These are phyloP conservation scores for Erannis defoliaria DNA, from an alignment of 2,888 invertebrate genomes.

Conservation along the genomic window DNA sequence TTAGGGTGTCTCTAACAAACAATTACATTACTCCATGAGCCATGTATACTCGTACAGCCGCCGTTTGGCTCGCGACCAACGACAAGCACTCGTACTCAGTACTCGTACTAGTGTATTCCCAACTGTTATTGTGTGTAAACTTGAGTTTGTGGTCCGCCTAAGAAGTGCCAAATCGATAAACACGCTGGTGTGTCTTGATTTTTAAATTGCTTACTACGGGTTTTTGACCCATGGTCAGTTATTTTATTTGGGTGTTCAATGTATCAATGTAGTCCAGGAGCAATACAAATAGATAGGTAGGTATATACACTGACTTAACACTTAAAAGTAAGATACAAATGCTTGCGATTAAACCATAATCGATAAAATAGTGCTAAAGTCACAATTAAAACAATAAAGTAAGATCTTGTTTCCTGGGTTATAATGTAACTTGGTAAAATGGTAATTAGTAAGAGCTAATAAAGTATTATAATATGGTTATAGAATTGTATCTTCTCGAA, in stretches of 20 bases:
- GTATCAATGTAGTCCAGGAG: too few relatives aligned
- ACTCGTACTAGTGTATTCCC: too few relatives aligned
- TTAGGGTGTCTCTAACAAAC: slow-evolving; percentile 54
- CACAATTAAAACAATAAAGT: too few relatives aligned
- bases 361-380: too few relatives aligned
- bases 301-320: too few relatives aligned
- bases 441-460: background rate
- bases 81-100: slow-evolving; percentile 70
- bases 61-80: slow-evolving; percentile 79
- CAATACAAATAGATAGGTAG: too few relatives aligned
- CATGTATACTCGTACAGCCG: slow-evolving; percentile 52
- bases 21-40: slow-evolving; percentile 69
- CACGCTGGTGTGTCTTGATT: slow-evolving; percentile 32
- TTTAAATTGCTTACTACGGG: background rate
- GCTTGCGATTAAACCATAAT: too few relatives aligned
- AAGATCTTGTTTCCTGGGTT: too few relatives aligned
- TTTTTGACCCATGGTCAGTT: background rate
- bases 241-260: background rate
- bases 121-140: slow-evolving; percentile 72
- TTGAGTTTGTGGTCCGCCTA: slow-evolving; percentile 67
- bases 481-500: too few relatives aligned
- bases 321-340: too few relatives aligned
- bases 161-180: slow-evolving; percentile 62
- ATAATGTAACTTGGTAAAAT: too few relatives aligned
- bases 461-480: too few relatives aligned